Base-by-base conservation (phyloP, 2,888 invertebrate genomes). In the Lycia hirtaria region DNA sequence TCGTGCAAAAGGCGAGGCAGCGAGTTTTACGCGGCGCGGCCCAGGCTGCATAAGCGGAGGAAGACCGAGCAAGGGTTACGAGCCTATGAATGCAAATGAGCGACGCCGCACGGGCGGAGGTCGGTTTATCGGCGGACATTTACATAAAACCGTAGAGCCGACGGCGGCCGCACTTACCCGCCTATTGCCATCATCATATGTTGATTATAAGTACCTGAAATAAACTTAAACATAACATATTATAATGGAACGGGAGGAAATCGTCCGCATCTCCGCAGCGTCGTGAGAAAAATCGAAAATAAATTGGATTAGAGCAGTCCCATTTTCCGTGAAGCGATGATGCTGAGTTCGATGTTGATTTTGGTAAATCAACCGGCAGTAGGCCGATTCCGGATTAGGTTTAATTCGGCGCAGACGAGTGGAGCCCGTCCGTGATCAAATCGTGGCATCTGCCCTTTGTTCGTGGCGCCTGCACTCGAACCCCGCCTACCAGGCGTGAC, bases 41-140 rank as follows among this genome's bases (percentile, higher is more conserved):
- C 78, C 81, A 80, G 84, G 78, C 81, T 81, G 82, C 84, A 78
- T 76, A 76, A 80, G 81, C 82, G 77, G 74, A 78, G 77, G 81
- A 81, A 78, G 80, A 80, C 75, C 83, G 83, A 82, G 85, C 84
- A 88, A 88, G 90, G 91, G 90, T 92, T 91, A 88, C 86, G 86
- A 87, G 89, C 88, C 91, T 87, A 91, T 92, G 91, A 91, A 92
- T 92, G 91, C 90, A 92, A 91, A 92, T 91, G 89, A 91, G 88
- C 81, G 79, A 73, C 80, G 75, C 78, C 75, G 79, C 82, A 80
- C 82, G 78, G 80, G 76, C 75, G 78, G 80, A 80, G 83, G 80
- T 78, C 85, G 86, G 83, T 87, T 88, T 89, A 90, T 89, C 85
- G 89, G 78, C 69, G 70, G 78, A 70, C 81, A 90, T 91, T 91